A percentile compares a stretch with the other conserved stretches of the same genome.
These are phyloP conservation scores for Bolinopsis microptera DNA, from an alignment of 37 sponge, comb jelly and placozoan species.

Conservation along the genomic window DNA sequence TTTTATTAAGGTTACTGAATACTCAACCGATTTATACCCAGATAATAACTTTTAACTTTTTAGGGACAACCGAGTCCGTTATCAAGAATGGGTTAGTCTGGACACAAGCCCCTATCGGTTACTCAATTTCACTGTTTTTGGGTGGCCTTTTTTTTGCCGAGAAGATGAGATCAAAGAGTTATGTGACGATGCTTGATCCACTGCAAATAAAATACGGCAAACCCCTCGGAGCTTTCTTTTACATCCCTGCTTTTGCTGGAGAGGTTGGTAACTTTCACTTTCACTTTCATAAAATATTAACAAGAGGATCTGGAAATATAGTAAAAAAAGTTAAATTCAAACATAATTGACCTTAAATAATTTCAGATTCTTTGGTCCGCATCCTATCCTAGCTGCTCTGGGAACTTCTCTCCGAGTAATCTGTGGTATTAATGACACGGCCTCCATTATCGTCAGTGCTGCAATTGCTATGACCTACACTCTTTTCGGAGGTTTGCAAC, in stretches of 20 bases:
- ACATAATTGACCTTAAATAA: neutral
- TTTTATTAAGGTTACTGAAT: neutral
- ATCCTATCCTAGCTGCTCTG: conserved; percentile 40
- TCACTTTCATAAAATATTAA: neutral
- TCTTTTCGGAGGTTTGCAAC: conserved; percentile 46
- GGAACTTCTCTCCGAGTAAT: conserved; percentile 39
- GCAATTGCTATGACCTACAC: conserved; percentile 47
- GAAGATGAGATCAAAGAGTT: conserved; percentile 6
- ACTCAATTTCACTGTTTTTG: conserved; percentile 3
- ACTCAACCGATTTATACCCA: neutral
- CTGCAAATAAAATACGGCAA: conserved; percentile 18
- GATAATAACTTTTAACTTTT: neutral
- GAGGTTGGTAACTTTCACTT: neutral
- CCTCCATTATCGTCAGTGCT: conserved; percentile 32
- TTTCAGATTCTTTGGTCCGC: conserved; percentile 51
- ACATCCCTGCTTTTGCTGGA: conserved; percentile 55
- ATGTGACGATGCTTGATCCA: conserved; percentile 29
- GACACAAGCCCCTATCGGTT: conserved; percentile 27
- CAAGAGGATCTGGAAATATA: neutral
- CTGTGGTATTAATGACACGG: conserved; percentile 7
- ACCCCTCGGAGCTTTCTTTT: conserved; percentile 41
- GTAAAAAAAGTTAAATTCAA: neutral
- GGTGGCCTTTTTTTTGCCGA: conserved; percentile 32
- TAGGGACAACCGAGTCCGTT: neutral
- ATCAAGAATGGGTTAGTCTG: conserved; percentile 41